Evolutionary conservation across 1,140 invertebrate genomes (phyloP), one percentile per base, ranked within the genome.

Genomic region (Platorchestia sp.): DNA sequence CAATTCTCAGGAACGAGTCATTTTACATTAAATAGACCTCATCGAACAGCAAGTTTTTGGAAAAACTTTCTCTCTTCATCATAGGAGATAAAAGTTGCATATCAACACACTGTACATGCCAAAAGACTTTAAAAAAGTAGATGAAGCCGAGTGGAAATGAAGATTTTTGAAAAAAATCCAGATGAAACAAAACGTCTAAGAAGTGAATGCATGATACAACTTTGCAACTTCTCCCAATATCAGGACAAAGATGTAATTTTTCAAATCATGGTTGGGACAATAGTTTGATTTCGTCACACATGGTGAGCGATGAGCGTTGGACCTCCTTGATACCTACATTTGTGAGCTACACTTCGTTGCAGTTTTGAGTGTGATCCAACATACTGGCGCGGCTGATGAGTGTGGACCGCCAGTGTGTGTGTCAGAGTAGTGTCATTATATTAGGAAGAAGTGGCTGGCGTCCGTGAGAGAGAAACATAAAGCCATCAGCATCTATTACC

Each of bases 401-500:
- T 22, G 59, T 10, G 3, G 1, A 10, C 14, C 3, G 27, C 1
- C 7, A 36, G 14, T 27, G 27, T 3, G 59, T 75, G 36, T 36
- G 36, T 75, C 14, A 19, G 59, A 27, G 59, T 19, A 75, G 7
- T 75, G 59, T 3, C 7, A 10, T 75, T 36, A 75, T 75, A 75
- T 75, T 10, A 27, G 59, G 1, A 27, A 3, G 14, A 75, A 45
- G 91, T 93, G 91, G 43, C 45, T 40, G 1, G 91, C 44, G 45
- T 45, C 91, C 91, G 91, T 93, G 91, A 40, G 43, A 22, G 45
- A 10, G 45, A 40, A 45, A 40, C 91, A 47, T 93, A 93, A 93
- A 93, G 91, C 91, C 43, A 93, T 93, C 91, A 93, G 91, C 91
- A 93, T 93, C 91, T 93, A 93, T 93, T 93, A 93, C 41, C 47